Evolutionary conservation across 2,113 vertebrate genomes (phyloP).

Genomic region (Misgurnus mizolepis): DNA sequence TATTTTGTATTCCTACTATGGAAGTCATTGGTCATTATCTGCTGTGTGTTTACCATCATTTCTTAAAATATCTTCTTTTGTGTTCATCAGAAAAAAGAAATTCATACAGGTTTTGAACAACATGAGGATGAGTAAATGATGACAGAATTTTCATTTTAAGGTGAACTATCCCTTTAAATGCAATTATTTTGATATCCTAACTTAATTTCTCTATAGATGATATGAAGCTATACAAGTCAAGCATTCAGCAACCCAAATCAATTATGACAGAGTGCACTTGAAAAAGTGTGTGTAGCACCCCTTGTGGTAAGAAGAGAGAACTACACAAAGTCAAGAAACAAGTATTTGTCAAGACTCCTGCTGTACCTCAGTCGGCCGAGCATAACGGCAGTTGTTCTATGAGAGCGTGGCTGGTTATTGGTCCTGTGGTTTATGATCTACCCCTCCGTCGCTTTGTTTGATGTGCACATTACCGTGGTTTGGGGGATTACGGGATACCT

Average conservation of each 20-base stretch:
- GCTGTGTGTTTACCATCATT: no score
- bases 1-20: no score
- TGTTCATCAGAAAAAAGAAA: no score
- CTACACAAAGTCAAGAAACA: not conserved
- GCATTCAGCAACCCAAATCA: not conserved
- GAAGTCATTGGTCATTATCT: no score
- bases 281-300: constrained; percentile 5
- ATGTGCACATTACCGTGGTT: constrained; percentile 34
- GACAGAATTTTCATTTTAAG: no score
- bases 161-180: not conserved
- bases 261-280: not conserved
- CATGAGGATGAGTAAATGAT: no score
- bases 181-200: not conserved
- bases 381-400: constrained; percentile 33
- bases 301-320: not conserved
- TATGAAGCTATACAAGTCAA: not conserved
- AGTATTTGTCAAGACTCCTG: not conserved
- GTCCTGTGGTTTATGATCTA: constrained; percentile 37
- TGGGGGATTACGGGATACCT: constrained; percentile 47
- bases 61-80: no score
- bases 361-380: not conserved
- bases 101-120: no score
- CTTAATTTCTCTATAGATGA: not conserved
- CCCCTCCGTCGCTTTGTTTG: constrained; percentile 16
- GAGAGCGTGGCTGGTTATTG: constrained; percentile 28